phyloP scores from a whole-genome alignment of 2,888 invertebrate genomes.

The Gandaritis pyraliata region DNA sequence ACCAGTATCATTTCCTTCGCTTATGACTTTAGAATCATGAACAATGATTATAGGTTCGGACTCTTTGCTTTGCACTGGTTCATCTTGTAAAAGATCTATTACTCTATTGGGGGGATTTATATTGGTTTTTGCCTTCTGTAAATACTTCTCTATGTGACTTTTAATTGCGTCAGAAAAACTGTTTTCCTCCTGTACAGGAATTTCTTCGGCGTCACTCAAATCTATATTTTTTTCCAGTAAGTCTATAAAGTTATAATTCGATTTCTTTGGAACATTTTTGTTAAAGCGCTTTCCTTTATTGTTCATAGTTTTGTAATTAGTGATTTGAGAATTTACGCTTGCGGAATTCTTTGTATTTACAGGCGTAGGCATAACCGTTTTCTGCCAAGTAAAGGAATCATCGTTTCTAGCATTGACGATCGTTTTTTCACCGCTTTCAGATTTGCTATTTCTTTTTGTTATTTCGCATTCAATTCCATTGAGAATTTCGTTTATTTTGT shows the following conservation, averaged over 20 bases:
- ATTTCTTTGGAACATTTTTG: slow-evolving; percentile 34
- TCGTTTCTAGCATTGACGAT: slow-evolving; percentile 1
- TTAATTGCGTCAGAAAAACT: slow-evolving; percentile 67
- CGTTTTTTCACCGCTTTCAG: not conserved
- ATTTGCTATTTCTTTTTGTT: slow-evolving; percentile 31
- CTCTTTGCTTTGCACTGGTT: slow-evolving; percentile 12
- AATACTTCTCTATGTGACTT: slow-evolving; percentile 59
- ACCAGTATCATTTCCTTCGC: not conserved
- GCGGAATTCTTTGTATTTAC: slow-evolving; percentile 1
- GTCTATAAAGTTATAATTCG: slow-evolving; percentile 64
- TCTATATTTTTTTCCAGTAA: slow-evolving; percentile 56
- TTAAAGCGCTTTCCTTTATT: slow-evolving; percentile 21
- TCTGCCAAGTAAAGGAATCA: slow-evolving; percentile 6
- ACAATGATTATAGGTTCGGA: slow-evolving; percentile 10
- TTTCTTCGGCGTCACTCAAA: slow-evolving; percentile 50
- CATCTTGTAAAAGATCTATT: slow-evolving; percentile 42
- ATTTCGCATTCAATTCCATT: slow-evolving; percentile 72
- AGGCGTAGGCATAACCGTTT: not conserved
- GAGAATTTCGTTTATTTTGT: slow-evolving; percentile 61
- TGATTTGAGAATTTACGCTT: not conserved
- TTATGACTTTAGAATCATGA: slow-evolving; percentile 17
- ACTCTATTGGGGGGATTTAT: slow-evolving; percentile 34
- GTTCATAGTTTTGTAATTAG: slow-evolving; percentile 9
- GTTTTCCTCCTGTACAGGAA: slow-evolving; percentile 31
- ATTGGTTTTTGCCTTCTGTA: slow-evolving; percentile 49